Base-by-base conservation (phyloP, 92 coral and sea anemone genomes). In the Parazoanthus swiftii region DNA sequence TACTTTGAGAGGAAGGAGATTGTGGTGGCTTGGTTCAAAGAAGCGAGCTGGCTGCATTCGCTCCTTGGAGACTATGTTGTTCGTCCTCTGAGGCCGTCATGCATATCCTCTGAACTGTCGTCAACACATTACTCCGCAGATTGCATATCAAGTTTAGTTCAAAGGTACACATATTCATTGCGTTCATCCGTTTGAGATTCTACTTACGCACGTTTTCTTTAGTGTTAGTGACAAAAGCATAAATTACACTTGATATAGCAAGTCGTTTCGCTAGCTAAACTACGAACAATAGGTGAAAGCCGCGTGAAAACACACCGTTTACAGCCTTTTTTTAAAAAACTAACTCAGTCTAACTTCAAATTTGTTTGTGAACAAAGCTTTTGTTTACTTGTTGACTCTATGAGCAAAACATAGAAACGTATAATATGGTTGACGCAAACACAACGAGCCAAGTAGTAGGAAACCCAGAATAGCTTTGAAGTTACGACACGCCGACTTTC, bases 21-120 rank as follows among this genome's bases (percentile, higher is more conserved):
- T 21, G 98, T 97, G 15, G 99, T 97, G n/a, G 97, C 95, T 18
- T 97, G 99, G 99, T 97, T 97, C 90, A 97, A 97, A 80, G 98
- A 97, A 87, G 96, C 96, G 82, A 92, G 95, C 46, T 97, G 99
- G 99, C 85, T 97, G 89, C 98, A 97, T 76, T 91, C 99, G 9
- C 88, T 97, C 26, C 89, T 97, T 7, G 97, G 99, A 88, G 99
- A 97, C 73, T 95, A 95, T 65, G 96, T 93, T 35, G 93, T 96
- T 75, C 89, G 99, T 50, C 94, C 99, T 0, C 88, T 97, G 72
- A 86, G 98, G 59, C 99, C 99, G 0, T 94, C 99, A 44, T 94
- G 96, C 79, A 90, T 97, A 79, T 97, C 99, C 9, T 91, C 99
- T 2, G 98, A 95, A 16, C 88, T 96, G 50, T 95, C 98, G 8